Evolutionary conservation across 2,797 vertebrate genomes (phyloP), one percentile per base, ranked within the genome.

Genomic region (Bovichtus diacanthus): DNA sequence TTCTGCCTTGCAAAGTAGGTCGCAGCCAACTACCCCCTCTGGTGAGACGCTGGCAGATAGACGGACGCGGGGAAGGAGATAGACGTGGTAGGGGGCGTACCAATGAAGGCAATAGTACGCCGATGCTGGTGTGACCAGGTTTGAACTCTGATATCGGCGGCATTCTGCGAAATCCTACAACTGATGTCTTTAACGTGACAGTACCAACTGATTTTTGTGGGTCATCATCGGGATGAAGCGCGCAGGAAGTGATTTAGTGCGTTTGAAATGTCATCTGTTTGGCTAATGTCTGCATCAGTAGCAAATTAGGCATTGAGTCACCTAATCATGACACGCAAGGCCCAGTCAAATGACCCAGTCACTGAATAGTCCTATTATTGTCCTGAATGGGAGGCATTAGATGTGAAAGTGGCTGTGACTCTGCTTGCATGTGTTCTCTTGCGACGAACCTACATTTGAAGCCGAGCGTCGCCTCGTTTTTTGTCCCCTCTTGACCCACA

Each of bases 1-100:
- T 87, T 88, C 84, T 83, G 64, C 80, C 74, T 68, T 47, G 43
- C 69, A 86, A 94, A 93, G 84, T 92, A 90, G 92, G 90, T 93
- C 80, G 68, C 78, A 72, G 75, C 86, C 80, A 83, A 41, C 49
- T 47, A 51, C 54, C 70, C 77, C 78, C 85, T 76, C 84, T 80
- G 72, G 81, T 83, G 72, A 86, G 67, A 76, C 43, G n/a, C 70
- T 66, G 81, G 75, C 70, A 75, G 75, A 82, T 10, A 78, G 75
- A 79, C 59, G 19, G 19, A 68, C 70, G 50, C 2, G 16, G 11
- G 56, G 74, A 74, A 56, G 38, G 56, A 83, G 78, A 74, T 43
- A 2, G 53, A 67, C 74, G 43, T 5, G 18, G 56, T 31, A 60
- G 49, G 43, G 74, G 61, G 47, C 41, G 12, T 2, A 31, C 16